Evolutionary conservation across 2,113 vertebrate species (phyloP).

Genomic region (Eolophus roseicapilla): DNA sequence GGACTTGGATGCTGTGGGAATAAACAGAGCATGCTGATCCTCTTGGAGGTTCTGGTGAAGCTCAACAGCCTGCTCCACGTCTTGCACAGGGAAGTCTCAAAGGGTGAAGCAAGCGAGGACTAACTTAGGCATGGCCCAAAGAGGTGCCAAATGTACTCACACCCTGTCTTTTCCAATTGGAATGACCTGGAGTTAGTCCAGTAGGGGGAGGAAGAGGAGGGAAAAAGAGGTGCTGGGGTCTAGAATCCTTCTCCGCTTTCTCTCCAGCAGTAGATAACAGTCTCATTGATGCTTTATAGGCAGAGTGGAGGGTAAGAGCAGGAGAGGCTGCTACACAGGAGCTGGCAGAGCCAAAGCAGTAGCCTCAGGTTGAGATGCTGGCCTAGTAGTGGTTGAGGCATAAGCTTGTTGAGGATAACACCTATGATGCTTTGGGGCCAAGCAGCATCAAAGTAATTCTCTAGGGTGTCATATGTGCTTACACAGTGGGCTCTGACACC

Average conservation of each 20-base stretch:
- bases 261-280: neutral
- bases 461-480: neutral
- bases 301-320: neutral
- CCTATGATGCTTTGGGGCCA: neutral
- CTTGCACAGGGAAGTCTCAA: neutral
- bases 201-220: neutral
- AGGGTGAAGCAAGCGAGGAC: neutral
- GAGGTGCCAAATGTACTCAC: neutral
- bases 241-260: neutral
- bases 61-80: neutral
- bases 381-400: neutral
- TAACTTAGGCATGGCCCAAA: neutral
- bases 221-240: neutral
- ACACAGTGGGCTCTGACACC: neutral
- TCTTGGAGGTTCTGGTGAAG: neutral
- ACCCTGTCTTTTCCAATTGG: neutral
- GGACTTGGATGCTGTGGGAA: neutral
- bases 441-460: neutral
- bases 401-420: neutral
- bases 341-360: rapidly evolving
- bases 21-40: neutral
- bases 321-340: neutral
- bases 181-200: neutral
- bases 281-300: neutral
- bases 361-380: neutral